Conservation (phyloP, 1,140 invertebrate genomes). For the Galleria mellonella region DNA sequence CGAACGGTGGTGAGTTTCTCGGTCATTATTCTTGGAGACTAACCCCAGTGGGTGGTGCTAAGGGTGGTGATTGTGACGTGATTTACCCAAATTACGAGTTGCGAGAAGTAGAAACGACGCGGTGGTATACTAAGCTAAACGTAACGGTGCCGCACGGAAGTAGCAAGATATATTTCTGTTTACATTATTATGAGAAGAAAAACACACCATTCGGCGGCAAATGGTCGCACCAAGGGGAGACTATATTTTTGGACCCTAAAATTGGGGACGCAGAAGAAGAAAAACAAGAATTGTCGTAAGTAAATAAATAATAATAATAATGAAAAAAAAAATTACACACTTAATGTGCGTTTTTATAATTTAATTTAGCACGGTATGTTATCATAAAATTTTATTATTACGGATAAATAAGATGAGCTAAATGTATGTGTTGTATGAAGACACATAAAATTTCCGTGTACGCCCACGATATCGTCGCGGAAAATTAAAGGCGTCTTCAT, state of each 20-base stretch:
- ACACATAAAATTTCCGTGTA: too few species aligned
- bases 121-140: slow-evolving; percentile 38
- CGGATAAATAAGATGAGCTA: too few species aligned
- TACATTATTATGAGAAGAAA: slow-evolving; percentile 27
- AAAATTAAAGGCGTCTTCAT: too few species aligned
- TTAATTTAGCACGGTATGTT: too few species aligned
- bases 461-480: too few species aligned
- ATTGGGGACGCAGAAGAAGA: background rate
- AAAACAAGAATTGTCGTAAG: background rate
- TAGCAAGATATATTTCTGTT: slow-evolving; percentile 54
- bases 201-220: slow-evolving; percentile 38
- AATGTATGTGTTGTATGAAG: too few species aligned
- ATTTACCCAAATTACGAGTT: slow-evolving; percentile 60
- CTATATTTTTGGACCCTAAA: slow-evolving; percentile 35
- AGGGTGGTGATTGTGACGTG: slow-evolving; percentile 47
- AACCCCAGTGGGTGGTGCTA: slow-evolving; percentile 38
- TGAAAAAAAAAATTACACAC: too few species aligned
- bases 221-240: slow-evolving; percentile 57
- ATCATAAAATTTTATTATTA: too few species aligned
- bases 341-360: too few species aligned
- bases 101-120: slow-evolving; percentile 38
- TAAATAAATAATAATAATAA: background rate
- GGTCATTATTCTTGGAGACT: slow-evolving; percentile 61
- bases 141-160: slow-evolving; percentile 31
- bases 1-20: slow-evolving; percentile 54